Evolutionary conservation across 2,888 invertebrate genomes (phyloP).

Genomic region (Hyles lineata): DNA sequence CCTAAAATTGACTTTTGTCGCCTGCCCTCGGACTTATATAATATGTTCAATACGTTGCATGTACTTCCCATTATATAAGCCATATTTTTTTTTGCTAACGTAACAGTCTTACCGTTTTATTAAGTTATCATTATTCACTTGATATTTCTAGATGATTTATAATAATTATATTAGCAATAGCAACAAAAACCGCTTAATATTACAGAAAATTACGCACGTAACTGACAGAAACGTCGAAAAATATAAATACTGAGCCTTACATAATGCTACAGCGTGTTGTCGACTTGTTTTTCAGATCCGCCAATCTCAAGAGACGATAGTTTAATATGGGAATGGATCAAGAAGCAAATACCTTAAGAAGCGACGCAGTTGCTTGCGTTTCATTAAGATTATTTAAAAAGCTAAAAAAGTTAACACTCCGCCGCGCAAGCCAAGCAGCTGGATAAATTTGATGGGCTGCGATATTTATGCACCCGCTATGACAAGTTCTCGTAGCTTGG

Average conservation of each 20-base stretch:
- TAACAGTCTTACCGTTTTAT: no score
- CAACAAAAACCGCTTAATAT: no score
- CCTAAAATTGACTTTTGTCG: background rate
- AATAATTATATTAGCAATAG: no score
- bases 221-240: no score
- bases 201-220: no score
- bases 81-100: no score
- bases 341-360: background rate
- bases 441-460: constrained; percentile 42
- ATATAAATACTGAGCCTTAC: no score
- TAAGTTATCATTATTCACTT: no score
- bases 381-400: constrained; percentile 18
- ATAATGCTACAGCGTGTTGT: no score
- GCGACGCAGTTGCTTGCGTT: background rate
- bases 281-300: background rate
- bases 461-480: constrained; percentile 35
- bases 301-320: background rate
- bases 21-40: background rate
- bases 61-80: no score
- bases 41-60: background rate
- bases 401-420: constrained; percentile 37
- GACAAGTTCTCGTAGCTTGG: background rate
- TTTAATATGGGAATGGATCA: background rate
- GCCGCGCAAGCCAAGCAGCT: constrained; percentile 38
- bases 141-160: no score